Evolutionary conservation across 1,140 invertebrate genomes (phyloP).

Genomic region (Prorops nasuta): DNA sequence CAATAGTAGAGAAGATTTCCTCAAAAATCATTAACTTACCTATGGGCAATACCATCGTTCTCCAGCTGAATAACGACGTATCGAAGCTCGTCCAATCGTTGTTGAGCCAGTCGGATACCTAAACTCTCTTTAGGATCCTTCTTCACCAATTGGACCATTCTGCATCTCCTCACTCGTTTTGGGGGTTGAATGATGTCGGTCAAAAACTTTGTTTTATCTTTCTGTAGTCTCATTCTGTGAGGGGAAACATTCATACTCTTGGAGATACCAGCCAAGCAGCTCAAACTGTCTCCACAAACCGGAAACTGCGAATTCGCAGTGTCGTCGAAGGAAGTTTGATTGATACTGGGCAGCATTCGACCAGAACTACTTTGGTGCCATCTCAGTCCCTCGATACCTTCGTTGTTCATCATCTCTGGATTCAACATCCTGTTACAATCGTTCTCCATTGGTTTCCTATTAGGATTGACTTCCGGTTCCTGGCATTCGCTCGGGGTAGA

Average conservation of each 20-base stretch:
- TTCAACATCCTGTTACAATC: background rate
- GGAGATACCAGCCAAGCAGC: background rate
- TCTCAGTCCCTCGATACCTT: slow-evolving; percentile 40
- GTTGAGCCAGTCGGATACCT: slow-evolving; percentile 69
- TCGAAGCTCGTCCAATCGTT: slow-evolving; percentile 65
- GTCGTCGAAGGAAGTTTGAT: slow-evolving; percentile 37
- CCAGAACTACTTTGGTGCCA: slow-evolving; percentile 51
- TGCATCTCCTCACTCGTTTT: slow-evolving; percentile 40
- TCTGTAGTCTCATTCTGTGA: slow-evolving; percentile 44
- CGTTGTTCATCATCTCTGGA: slow-evolving; percentile 14
- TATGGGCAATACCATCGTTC: slow-evolving; percentile 75
- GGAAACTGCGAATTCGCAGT: slow-evolving; percentile 18
- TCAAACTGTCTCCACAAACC: slow-evolving; percentile 15
- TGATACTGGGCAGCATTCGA: slow-evolving; percentile 47
- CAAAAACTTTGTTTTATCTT: slow-evolving; percentile 51
- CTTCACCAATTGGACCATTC: slow-evolving; percentile 54
- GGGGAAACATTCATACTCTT: slow-evolving; percentile 30
- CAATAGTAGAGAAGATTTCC: background rate
- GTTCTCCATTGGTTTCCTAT: background rate
- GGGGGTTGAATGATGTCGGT: slow-evolving; percentile 48
- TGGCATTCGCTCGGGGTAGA: slow-evolving; percentile 40
- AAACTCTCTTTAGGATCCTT: slow-evolving; percentile 66
- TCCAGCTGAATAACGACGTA: slow-evolving; percentile 83
- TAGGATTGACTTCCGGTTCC: slow-evolving; percentile 14
- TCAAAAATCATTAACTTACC: slow-evolving; percentile 54